Evolutionary conservation across 2,888 invertebrate species (phyloP).

Genomic region (Caenorhabditis doughertyi): DNA sequence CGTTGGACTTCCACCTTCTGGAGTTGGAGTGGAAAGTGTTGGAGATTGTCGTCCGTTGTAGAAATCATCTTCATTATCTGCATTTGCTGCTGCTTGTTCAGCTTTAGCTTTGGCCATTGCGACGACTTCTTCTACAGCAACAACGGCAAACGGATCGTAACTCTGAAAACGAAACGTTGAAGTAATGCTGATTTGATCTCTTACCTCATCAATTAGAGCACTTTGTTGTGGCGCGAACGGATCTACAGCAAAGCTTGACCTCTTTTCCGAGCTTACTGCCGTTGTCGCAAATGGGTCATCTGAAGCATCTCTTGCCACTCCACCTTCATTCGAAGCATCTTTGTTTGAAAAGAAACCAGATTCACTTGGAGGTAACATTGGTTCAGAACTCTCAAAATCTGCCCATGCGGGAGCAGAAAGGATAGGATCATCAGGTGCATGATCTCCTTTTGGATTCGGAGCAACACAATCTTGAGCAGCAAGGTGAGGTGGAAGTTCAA

Average conservation of each 20-base stretch:
- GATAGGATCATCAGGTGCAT: constrained; percentile 68
- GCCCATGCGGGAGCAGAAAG: constrained; percentile 74
- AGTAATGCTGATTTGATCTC: no score
- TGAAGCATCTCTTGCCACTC: constrained; percentile 17
- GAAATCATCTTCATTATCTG: constrained; percentile 74
- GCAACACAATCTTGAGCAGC: constrained; percentile 59
- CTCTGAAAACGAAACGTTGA: constrained; percentile 65
- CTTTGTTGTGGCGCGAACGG: constrained; percentile 78
- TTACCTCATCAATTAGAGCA: constrained; percentile 73
- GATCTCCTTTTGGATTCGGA: constrained; percentile 70
- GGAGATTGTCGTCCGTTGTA: constrained; percentile 73
- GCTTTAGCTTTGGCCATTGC: constrained; percentile 81
- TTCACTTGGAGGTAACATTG: constrained; percentile 79
- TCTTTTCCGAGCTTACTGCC: constrained; percentile 19
- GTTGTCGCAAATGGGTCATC: constrained; percentile 66
- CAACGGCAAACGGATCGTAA: constrained; percentile 82
- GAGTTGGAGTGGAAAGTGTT: constrained; percentile 79
- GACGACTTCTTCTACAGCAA: constrained; percentile 82
- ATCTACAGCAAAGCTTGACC: constrained; percentile 60
- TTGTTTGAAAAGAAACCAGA: constrained; percentile 79
- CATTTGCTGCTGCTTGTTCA: constrained; percentile 71
- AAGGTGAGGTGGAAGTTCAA: constrained; percentile 68
- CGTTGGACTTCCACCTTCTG: constrained; percentile 81
- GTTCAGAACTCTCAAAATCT: constrained; percentile 75
- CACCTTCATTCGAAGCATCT: constrained; percentile 51